Evolutionary conservation across 2,888 invertebrate genomes (phyloP).

Genomic region (Eilema depressum): DNA sequence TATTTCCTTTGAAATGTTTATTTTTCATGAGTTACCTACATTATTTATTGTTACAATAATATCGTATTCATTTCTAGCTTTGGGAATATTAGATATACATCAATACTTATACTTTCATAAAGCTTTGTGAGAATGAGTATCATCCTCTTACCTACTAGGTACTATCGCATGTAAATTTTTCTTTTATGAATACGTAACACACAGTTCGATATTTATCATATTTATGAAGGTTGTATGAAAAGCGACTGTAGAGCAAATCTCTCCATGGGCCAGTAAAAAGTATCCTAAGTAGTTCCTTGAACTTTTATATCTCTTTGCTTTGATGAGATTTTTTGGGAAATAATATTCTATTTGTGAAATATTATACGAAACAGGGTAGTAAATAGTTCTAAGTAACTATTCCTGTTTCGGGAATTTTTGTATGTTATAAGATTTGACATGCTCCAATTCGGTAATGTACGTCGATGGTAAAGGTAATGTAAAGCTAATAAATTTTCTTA

Average conservation of each 20-base stretch:
- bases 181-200: conserved; percentile 56
- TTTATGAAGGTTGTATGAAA: conserved; percentile 54
- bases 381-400: background rate
- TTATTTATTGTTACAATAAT: conserved; percentile 13
- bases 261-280: conserved; percentile 45
- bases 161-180: conserved; percentile 46
- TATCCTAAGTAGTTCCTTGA: conserved; percentile 53
- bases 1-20: conserved; percentile 19
- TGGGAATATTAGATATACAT: conserved; percentile 15
- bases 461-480: background rate
- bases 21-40: background rate
- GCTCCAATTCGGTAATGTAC: background rate
- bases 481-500: background rate
- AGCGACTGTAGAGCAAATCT: conserved; percentile 47
- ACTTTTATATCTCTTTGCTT: conserved; percentile 46
- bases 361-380: background rate
- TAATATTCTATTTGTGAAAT: conserved; percentile 36
- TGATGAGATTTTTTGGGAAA: conserved; percentile 34
- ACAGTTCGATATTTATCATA: conserved; percentile 54
- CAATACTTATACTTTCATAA: conserved; percentile 23
- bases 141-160: conserved; percentile 27
- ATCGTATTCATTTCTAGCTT: conserved; percentile 10
- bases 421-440: background rate
- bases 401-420: background rate
- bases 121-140: conserved; percentile 32